Evolutionary conservation across 2,888 invertebrate genomes (phyloP).

Genomic region (Andrena bucephala): DNA sequence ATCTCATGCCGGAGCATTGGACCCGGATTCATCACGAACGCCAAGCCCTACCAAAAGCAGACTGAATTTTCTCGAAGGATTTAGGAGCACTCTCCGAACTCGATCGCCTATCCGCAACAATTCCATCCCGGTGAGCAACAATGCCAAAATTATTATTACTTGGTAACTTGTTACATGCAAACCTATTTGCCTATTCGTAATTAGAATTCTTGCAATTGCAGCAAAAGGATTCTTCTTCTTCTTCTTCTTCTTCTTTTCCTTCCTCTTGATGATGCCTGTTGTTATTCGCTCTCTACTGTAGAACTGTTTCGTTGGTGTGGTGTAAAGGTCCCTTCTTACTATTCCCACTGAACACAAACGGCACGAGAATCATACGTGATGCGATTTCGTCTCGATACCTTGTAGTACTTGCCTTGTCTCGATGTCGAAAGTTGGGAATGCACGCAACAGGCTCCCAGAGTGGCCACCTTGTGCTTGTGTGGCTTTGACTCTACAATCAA

Average conservation of each 20-base stretch:
- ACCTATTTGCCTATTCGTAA: constrained; percentile 61
- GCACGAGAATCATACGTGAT: constrained; percentile 5
- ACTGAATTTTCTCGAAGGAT: constrained; percentile 87
- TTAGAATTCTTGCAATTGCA: constrained; percentile 77
- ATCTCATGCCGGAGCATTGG: constrained; percentile 73
- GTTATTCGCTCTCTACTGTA: constrained; percentile 82
- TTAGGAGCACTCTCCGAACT: constrained; percentile 87
- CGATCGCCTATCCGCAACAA: constrained; percentile 83
- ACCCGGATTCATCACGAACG: constrained; percentile 77
- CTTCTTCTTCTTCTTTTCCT: constrained; percentile 83
- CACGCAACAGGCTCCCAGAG: background rate
- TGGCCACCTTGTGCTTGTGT: no score
- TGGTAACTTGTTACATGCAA: constrained; percentile 1
- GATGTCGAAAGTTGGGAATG: background rate
- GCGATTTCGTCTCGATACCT: constrained; percentile 6
- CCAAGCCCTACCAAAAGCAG: constrained; percentile 85
- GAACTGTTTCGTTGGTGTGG: constrained; percentile 81
- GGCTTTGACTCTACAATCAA: no score
- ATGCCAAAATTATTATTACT: constrained; percentile 7
- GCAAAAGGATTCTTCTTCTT: constrained; percentile 81
- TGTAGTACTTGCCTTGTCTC: constrained; percentile 7
- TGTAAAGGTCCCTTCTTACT: constrained; percentile 77
- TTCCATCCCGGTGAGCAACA: constrained; percentile 82
- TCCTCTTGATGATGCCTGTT: constrained; percentile 84
- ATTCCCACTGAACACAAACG: constrained; percentile 76